Evolutionary conservation across 2,113 vertebrate genomes (phyloP), one percentile per base, ranked within the genome.

Genomic region (Salvelinus fontinalis): DNA sequence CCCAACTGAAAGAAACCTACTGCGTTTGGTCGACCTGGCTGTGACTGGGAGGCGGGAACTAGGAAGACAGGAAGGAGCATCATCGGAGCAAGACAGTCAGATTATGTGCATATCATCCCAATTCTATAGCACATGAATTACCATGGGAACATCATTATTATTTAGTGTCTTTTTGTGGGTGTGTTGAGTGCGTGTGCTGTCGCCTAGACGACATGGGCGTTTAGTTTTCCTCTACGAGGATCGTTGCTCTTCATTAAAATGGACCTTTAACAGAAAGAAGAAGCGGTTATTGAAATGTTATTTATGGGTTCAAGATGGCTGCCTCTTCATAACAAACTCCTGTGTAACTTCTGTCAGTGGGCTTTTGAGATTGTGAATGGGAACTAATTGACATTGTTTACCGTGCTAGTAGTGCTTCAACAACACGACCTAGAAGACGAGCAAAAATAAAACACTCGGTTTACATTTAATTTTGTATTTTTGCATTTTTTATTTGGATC

Each of bases 181-280:
- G 91, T 80, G 90, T 93, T 90, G 87, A 92, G 95, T 93, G 94
- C 94, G 95, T 96, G 96, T 96, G 97, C 96, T 99, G 97, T 97
- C 96, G 97, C 96, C 89, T 89, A 95, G 97, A 96, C 97, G 96
- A 98, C 97, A 99, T 97, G 95, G 96, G 96, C 95, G 96, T 98
- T 93, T 98, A 97, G 97, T 97, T 99, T 98, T 99, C 97, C 98
- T 99, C 97, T 98, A 95, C 97, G 98, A 99, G 98, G 97, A 99
- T 95, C 95, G 97, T 97, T 96, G 97, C 97, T 94, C 97, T 98
- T 96, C 51, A 96, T 97, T 96, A 96, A 97, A 95, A 96, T 95
- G 93, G 97, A 96, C 95, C 84, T 89, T 98, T 91, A 54, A 54
- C 51, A 5, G 51, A 54, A 54, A 18, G 87, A 89, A 89, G 95